Evolutionary conservation across 2,113 vertebrate genomes (phyloP).

Genomic region (Protomyctophum bolini): DNA sequence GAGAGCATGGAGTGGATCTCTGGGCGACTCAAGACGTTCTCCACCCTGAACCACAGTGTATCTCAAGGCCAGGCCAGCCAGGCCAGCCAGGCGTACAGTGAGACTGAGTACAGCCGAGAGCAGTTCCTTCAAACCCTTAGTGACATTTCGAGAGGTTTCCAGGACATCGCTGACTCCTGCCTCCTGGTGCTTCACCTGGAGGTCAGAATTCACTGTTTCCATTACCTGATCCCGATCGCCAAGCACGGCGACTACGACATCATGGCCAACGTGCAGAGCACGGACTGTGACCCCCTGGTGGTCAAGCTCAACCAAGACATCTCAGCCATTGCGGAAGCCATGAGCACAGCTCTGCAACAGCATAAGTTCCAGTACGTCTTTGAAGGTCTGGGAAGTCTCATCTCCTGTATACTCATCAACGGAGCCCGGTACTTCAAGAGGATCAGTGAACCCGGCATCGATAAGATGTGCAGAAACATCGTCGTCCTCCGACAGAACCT

Average conservation of each 20-base stretch:
- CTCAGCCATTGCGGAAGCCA: conserved; percentile 94
- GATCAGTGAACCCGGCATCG: conserved; percentile 98
- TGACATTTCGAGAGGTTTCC: conserved; percentile 91
- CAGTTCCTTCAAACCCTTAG: conserved; percentile 93
- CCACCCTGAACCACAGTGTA: conserved; percentile 80
- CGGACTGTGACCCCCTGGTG: conserved; percentile 98
- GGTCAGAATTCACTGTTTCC: conserved; percentile 98
- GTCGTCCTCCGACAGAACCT: conserved; percentile 98
- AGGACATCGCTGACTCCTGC: conserved; percentile 95
- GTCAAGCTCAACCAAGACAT: conserved; percentile 98
- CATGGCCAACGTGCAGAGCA: conserved; percentile 97
- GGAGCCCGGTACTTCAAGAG: conserved; percentile 97
- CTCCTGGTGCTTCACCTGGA: conserved; percentile 94
- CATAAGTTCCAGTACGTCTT: conserved; percentile 99
- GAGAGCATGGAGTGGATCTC: conserved; percentile 99
- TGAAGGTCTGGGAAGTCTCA: conserved; percentile 97
- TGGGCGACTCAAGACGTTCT: conserved; percentile 83
- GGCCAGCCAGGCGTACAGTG: conserved; percentile 63
- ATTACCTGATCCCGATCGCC: conserved; percentile 94
- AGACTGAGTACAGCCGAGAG: conserved; percentile 86
- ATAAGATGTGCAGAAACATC: conserved; percentile 99
- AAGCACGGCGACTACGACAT: conserved; percentile 98
- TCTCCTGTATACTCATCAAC: conserved; percentile 98
- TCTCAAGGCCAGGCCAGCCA: conserved; percentile 80
- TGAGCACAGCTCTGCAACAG: conserved; percentile 94